phyloP scores from a whole-genome alignment of 2,888 invertebrate species.

The Conus canariensis region DNA sequence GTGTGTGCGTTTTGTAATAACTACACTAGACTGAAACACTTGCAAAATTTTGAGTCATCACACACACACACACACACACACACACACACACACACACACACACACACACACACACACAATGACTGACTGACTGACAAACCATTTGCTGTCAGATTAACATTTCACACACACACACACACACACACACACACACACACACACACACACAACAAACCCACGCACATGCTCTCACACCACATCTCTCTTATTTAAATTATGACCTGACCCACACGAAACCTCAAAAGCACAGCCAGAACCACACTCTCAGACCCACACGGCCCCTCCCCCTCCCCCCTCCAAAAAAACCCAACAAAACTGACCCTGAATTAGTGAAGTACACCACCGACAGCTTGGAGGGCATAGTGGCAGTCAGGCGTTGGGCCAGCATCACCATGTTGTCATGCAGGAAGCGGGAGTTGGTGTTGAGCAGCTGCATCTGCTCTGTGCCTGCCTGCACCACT shows the following conservation, averaged over 20 bases:
- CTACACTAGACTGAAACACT: too few species aligned
- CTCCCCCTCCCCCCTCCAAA: background rate
- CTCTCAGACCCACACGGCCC: background rate
- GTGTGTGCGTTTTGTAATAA: too few species aligned
- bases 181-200: background rate
- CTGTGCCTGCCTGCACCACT: conserved; percentile 92
- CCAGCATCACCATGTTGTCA: conserved; percentile 95
- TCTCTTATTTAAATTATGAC: background rate
- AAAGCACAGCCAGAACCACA: background rate
- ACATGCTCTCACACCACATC: background rate
- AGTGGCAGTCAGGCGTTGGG: conserved; percentile 88
- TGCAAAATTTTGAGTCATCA: too few species aligned
- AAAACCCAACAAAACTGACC: conserved; percentile 79
- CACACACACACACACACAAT: too few species aligned
- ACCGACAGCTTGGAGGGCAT: conserved; percentile 92
- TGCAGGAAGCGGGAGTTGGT: conserved; percentile 98
- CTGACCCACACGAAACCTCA: background rate
- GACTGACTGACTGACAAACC: too few species aligned
- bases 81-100: too few species aligned
- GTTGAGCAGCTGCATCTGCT: conserved; percentile 94
- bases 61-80: too few species aligned
- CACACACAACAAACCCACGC: background rate
- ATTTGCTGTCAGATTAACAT: too few species aligned
- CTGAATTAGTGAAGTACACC: conserved; percentile 98
- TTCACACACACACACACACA: background rate